Evolutionary conservation across 2,888 invertebrate species (phyloP).

Genomic region (Frankliniella intonsa): DNA sequence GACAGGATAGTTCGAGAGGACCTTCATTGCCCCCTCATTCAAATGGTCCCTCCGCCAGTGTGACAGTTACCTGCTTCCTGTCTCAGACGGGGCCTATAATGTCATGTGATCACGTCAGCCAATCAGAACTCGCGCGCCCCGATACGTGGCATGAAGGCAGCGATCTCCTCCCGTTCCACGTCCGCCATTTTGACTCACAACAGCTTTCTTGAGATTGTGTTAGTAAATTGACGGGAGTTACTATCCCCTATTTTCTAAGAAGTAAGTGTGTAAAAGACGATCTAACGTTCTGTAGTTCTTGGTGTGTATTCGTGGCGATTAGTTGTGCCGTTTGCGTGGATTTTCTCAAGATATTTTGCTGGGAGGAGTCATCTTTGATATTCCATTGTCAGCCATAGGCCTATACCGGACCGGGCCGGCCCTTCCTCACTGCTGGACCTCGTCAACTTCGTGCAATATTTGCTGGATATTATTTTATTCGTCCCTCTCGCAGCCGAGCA

Average conservation of each 20-base stretch:
- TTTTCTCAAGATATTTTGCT: neutral
- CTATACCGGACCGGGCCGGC: conserved; percentile 23
- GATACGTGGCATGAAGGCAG: conserved; percentile 73
- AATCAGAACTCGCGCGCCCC: conserved; percentile 43
- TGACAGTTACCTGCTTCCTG: neutral
- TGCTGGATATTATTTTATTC: neutral
- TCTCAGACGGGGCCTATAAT: neutral
- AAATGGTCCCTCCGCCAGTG: too few relatives aligned
- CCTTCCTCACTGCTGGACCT: neutral
- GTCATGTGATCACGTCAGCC: neutral
- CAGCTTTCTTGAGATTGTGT: conserved; percentile 18
- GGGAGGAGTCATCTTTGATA: neutral
- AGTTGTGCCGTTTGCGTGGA: neutral
- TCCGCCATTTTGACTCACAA: conserved; percentile 64
- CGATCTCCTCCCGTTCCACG: conserved; percentile 63
- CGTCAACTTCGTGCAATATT: neutral
- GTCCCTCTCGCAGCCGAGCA: neutral
- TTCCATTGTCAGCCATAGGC: conserved; percentile 22
- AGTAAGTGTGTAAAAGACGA: neutral
- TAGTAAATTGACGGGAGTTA: conserved; percentile 23
- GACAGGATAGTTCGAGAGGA: neutral
- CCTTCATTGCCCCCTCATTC: too few relatives aligned
- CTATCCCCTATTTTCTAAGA: neutral
- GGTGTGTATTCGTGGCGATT: neutral
- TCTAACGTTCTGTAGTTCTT: neutral